phyloP scores from a whole-genome alignment of 2,888 invertebrate species.

The Patella depressa region DNA sequence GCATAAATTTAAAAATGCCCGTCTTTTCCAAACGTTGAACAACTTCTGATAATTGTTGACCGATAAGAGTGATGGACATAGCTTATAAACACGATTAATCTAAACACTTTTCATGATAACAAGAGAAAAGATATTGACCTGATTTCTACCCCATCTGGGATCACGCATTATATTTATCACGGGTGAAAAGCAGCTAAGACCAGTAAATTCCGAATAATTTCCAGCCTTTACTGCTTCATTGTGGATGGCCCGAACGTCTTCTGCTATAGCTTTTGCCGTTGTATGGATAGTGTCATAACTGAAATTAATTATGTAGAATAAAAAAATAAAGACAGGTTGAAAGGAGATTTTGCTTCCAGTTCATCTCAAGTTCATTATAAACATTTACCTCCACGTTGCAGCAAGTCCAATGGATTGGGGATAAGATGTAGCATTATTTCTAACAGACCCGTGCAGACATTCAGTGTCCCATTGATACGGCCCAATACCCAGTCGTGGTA shows the following conservation, averaged over 20 bases:
- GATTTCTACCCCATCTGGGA: conserved; percentile 67
- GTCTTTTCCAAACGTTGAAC: no score
- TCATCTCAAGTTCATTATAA: no score
- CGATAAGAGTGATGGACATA: no score
- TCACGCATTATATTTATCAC: conserved; percentile 63
- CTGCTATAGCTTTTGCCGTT: conserved; percentile 50
- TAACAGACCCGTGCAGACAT: not conserved
- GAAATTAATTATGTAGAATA: conserved; percentile 10
- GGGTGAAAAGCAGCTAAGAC: conserved; percentile 65
- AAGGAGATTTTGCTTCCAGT: no score
- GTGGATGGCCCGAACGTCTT: conserved; percentile 51
- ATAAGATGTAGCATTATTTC: not conserved
- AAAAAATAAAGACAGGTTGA: no score
- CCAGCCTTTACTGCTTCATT: conserved; percentile 47
- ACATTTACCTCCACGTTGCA: not conserved
- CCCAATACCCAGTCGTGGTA: not conserved
- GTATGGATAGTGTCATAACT: conserved; percentile 45
- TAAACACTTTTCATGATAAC: no score
- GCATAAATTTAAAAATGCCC: no score
- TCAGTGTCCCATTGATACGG: conserved; percentile 3
- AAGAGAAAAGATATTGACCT: conserved; percentile 41
- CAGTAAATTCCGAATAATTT: conserved; percentile 50
- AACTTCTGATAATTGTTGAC: no score
- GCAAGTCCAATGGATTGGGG: not conserved
- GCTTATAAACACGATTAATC: no score